A percentile compares a stretch with the other conserved stretches of the same genome.
These are phyloP conservation scores for Lingula anatina DNA, from an alignment of 2,888 invertebrate species.

Conservation along the genomic window DNA sequence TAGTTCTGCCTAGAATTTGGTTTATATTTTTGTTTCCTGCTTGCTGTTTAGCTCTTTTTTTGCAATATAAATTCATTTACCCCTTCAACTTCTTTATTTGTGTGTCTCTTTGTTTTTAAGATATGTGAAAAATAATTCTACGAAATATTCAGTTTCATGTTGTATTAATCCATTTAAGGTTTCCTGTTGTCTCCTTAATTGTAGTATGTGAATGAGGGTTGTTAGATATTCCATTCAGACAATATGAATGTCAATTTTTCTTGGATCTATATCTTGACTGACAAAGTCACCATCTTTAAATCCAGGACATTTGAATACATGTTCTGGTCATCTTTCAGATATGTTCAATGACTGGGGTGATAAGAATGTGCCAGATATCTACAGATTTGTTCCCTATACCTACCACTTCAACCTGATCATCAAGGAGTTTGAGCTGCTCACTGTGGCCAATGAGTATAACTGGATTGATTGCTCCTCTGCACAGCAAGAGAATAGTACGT, in stretches of 20 bases:
- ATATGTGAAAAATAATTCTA: background rate
- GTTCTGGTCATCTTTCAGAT: slow-evolving; percentile 56
- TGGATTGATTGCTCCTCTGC: slow-evolving; percentile 98
- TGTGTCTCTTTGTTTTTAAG: background rate
- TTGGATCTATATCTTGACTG: no score
- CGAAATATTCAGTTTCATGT: no score
- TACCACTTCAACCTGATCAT: slow-evolving; percentile 86
- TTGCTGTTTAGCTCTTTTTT: background rate
- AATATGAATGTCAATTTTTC: no score
- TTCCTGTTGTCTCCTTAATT: no score
- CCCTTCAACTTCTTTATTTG: background rate
- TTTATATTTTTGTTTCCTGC: background rate
- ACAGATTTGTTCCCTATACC: slow-evolving; percentile 93
- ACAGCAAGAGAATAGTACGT: slow-evolving; percentile 80
- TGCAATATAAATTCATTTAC: background rate
- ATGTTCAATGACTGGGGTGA: slow-evolving; percentile 90
- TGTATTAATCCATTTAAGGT: no score
- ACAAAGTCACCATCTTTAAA: no score
- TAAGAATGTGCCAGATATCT: slow-evolving; percentile 70
- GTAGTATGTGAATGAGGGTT: no score
- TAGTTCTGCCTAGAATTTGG: background rate
- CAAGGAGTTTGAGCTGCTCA: slow-evolving; percentile 92
- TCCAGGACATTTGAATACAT: no score
- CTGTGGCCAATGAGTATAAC: slow-evolving; percentile 91
- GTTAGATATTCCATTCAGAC: no score